These are phyloP conservation scores for Camelus bactrianus DNA, from an alignment of 2,113 vertebrate genomes.

Conservation along the genomic window DNA sequence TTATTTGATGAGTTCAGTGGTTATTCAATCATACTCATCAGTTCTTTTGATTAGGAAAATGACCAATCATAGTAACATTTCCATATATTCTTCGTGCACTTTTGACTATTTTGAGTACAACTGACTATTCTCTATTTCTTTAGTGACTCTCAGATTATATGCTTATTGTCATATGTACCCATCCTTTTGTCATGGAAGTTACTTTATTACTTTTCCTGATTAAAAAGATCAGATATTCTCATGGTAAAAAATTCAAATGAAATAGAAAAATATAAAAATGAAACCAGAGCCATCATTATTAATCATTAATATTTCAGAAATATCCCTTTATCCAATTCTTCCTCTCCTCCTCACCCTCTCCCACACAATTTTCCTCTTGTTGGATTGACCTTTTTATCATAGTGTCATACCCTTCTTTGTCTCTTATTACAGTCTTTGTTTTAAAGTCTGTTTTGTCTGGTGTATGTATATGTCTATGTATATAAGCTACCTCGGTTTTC, in stretches of 20 bases:
- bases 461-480: background rate
- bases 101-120: conserved; percentile 19
- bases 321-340: background rate
- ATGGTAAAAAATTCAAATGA: background rate
- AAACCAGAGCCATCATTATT: background rate
- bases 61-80: background rate
- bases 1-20: background rate
- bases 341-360: background rate
- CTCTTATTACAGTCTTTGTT: background rate
- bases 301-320: conserved; percentile 9
- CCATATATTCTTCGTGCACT: background rate
- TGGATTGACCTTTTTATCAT: background rate
- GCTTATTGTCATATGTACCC: background rate
- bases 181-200: background rate
- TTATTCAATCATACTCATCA: background rate
- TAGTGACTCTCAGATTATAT: background rate
- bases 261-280: background rate
- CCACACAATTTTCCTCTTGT: background rate
- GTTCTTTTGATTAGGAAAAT: conserved; percentile 28
- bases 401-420: background rate
- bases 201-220: background rate
- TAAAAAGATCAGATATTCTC: background rate
- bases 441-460: background rate
- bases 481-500: background rate
- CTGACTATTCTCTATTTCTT: conserved; percentile 34